These are phyloP conservation scores for Dicranocentrus wangi DNA, from an alignment of 2,888 invertebrate species.

Conservation along the genomic window DNA sequence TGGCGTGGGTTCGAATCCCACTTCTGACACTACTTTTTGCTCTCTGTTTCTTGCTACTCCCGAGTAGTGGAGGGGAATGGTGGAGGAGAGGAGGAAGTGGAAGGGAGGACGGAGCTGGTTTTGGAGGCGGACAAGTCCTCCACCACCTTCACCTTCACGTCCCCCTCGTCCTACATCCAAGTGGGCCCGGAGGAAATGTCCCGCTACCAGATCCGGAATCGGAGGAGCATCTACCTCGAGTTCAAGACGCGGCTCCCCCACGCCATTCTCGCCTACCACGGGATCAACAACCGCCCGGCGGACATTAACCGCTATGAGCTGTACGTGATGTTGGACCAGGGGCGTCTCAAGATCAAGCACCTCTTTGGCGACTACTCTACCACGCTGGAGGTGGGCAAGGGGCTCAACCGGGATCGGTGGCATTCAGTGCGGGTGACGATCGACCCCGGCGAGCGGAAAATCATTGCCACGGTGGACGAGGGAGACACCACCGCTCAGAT, in stretches of 20 bases:
- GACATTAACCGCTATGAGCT: constrained; percentile 91
- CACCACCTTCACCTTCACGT: constrained; percentile 92
- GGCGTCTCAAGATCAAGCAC: constrained; percentile 92
- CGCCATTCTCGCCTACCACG: constrained; percentile 90
- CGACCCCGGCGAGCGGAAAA: constrained; percentile 88
- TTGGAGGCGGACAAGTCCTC: constrained; percentile 74
- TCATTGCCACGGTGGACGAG: constrained; percentile 90
- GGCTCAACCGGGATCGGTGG: constrained; percentile 91
- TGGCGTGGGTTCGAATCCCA: constrained; percentile 73
- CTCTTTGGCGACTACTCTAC: constrained; percentile 92
- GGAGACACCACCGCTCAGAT: constrained; percentile 80
- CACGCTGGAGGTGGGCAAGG: constrained; percentile 88
- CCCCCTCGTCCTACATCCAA: constrained; percentile 92
- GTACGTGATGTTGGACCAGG: constrained; percentile 93
- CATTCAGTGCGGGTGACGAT: constrained; percentile 90
- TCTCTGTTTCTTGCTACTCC: not conserved
- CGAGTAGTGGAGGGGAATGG: not conserved
- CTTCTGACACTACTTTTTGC: constrained; percentile 66
- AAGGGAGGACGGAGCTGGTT: not conserved
- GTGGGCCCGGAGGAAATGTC: constrained; percentile 92
- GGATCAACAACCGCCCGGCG: constrained; percentile 87
- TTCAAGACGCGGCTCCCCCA: constrained; percentile 91
- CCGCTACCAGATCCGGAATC: constrained; percentile 87
- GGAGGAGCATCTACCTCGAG: constrained; percentile 82
- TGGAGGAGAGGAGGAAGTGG: not conserved